Evolutionary conservation across 2,888 invertebrate genomes (phyloP), one percentile per base, ranked within the genome.

Genomic region (Calliphora vomitoria): DNA sequence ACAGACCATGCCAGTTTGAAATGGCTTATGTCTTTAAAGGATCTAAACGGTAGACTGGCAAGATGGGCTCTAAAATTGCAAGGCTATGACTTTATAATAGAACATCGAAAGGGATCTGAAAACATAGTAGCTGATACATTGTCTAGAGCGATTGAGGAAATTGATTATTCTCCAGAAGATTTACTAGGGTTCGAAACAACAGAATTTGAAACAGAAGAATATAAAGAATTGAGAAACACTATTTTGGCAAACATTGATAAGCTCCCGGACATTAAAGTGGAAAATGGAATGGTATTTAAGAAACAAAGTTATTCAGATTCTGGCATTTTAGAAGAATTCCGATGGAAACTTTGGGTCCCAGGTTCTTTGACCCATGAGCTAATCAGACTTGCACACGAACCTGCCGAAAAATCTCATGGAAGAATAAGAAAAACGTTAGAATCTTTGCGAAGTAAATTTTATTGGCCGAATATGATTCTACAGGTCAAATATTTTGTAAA

Each of bases 121-220:
- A 84, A 84, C 58, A 44, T 84, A 3, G 79, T 84, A 0, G 62
- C 75, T 10, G 75, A 75, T 25, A 62, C 60, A 3, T 60, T 75
- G 31, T 75, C 75, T 5, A n/a, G 75, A 20, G 11, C 18, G 3
- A 15, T 31, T 18, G 41, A 58, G 10, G 74, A 74, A 44, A 15
- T 60, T 4, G 41, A 53, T 25, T 31, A 31, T 31, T 25, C 25
- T 25, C 25, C 25, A 25, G 25, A 25, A 25, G 25, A 25, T 25
- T 25, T 25, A 25, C 25, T 25, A 25, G 25, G 25, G 25, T 25
- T 25, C 2, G 25, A 25, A 25, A 25, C 25, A 25, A 25, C 25
- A 25, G 25, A 25, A 25, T 25, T 25, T 25, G 25, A 25, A 25
- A 25, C 25, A 25, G 25, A 25, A 25, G 25, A 25, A 1, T 25